Evolutionary conservation across 2,113 vertebrate genomes (phyloP), one percentile per base, ranked within the genome.

Genomic region (Thunnus thynnus): DNA sequence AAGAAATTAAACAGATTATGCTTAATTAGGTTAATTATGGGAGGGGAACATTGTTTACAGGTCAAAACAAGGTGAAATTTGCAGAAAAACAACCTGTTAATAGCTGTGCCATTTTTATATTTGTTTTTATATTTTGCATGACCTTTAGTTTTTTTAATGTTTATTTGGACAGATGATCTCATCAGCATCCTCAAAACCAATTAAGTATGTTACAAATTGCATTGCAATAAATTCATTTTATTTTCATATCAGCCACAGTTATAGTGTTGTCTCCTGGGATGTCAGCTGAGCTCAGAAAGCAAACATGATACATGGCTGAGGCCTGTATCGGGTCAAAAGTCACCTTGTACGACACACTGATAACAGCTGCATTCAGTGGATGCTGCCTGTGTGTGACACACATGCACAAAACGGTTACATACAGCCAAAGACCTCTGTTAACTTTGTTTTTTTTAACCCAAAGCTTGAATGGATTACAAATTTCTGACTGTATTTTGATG

Each of bases 321-420:
- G 48, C 4, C 44, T 12, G 14, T 0, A 1, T 5, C 36, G 20
- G 62, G 73, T 76, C 67, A 80, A 14, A 72, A 72, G 62, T 72
- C 72, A 56, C 58, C 22, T 16, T 2, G 25, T 75, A 51, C 22
- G 41, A 41, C 83, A 46, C 48, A n/a, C 30, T 67, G 66, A 67
- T 78, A 47, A 52, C 8, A 0, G 3, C 5, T 44, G 4, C 12
- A 63, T 20, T 75, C 12, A 62, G 27, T 14, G 32, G 32, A 56
- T 13, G 32, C 48, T 18, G 65, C 44, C 17, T 0, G 16, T 3
- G 5, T 46, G 55, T 13, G 17, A 62, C 6, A 72, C 20, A 17
- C n/a, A 16, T 14, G 17, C 10, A 22, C 5, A 18, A 25, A 41
- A 64, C 1, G 1, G 25, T 13, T 36, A n/a, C 22, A 18, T 60